These are phyloP conservation scores for Amphiduros pacificus DNA, from an alignment of 2,888 invertebrate species.

Conservation along the genomic window DNA sequence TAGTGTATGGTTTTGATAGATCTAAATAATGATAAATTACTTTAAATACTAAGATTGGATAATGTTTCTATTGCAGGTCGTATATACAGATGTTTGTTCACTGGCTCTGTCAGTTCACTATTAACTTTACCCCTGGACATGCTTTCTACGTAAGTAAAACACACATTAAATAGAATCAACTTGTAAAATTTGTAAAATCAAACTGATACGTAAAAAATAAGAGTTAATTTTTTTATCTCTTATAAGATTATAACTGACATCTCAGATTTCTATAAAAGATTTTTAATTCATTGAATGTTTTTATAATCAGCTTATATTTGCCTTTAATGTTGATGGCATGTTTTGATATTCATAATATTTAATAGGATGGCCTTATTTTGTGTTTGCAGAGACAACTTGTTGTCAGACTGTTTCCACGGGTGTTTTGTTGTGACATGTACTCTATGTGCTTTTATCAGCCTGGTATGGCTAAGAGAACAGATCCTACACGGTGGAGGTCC, in stretches of 20 bases:
- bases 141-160: slow-evolving; percentile 74
- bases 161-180: too few relatives aligned
- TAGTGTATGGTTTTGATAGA: too few relatives aligned
- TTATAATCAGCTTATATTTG: neutral
- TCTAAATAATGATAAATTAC: too few relatives aligned
- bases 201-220: too few relatives aligned
- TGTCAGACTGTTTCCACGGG: slow-evolving; percentile 92
- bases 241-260: too few relatives aligned
- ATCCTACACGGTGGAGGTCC: slow-evolving; percentile 96
- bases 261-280: too few relatives aligned
- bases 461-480: slow-evolving; percentile 97
- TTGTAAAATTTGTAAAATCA: too few relatives aligned
- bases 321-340: neutral
- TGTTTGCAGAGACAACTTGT: slow-evolving; percentile 73
- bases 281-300: neutral
- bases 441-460: slow-evolving; percentile 90
- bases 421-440: slow-evolving; percentile 97
- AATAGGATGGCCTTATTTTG: neutral
- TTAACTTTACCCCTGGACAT: slow-evolving; percentile 88
- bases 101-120: slow-evolving; percentile 78
- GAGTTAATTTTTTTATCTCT: too few relatives aligned
- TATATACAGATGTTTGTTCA: slow-evolving; percentile 90
- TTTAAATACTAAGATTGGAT: neutral
- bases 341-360: neutral
- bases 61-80: slow-evolving; percentile 62